These are phyloP conservation scores for Morpho achilles DNA, from an alignment of 2,888 invertebrate genomes.

Conservation along the genomic window DNA sequence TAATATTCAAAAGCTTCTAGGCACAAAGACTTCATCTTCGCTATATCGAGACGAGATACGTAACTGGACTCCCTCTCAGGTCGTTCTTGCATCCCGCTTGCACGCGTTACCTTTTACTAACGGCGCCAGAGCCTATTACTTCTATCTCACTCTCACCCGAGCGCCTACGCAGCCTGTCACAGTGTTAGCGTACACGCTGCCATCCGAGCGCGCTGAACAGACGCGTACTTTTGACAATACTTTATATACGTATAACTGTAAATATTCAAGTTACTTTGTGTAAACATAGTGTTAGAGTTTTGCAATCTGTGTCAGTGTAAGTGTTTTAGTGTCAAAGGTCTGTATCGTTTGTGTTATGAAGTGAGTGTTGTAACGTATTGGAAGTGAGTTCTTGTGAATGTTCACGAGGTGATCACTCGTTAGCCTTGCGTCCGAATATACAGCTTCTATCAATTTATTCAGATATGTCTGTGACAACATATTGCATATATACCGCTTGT, in stretches of 20 bases:
- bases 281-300: slow-evolving; percentile 26
- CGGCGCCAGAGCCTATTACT: slow-evolving; percentile 63
- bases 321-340: slow-evolving; percentile 56
- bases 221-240: slow-evolving; percentile 43
- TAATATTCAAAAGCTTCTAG: slow-evolving; percentile 43
- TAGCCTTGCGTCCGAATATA: slow-evolving; percentile 64
- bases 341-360: slow-evolving; percentile 55
- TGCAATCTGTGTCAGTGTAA: slow-evolving; percentile 37
- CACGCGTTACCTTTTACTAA: slow-evolving; percentile 34
- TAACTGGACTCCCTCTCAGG: slow-evolving; percentile 72
- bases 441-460: slow-evolving; percentile 50
- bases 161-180: slow-evolving; percentile 63
- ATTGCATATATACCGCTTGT: slow-evolving; percentile 46
- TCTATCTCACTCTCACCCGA: slow-evolving; percentile 55
- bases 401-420: slow-evolving; percentile 51
- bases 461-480: slow-evolving; percentile 53
- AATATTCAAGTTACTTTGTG: slow-evolving; percentile 15
- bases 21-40: slow-evolving; percentile 54
- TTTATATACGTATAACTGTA: slow-evolving; percentile 23
- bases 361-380: slow-evolving; percentile 57
- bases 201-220: slow-evolving; percentile 59
- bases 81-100: slow-evolving; percentile 55
- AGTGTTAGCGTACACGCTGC: slow-evolving; percentile 53
- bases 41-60: slow-evolving; percentile 56
- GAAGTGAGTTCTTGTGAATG: slow-evolving; percentile 48